Evolutionary conservation across 2,113 vertebrate species (phyloP).

Genomic region (Centropus unirufus): DNA sequence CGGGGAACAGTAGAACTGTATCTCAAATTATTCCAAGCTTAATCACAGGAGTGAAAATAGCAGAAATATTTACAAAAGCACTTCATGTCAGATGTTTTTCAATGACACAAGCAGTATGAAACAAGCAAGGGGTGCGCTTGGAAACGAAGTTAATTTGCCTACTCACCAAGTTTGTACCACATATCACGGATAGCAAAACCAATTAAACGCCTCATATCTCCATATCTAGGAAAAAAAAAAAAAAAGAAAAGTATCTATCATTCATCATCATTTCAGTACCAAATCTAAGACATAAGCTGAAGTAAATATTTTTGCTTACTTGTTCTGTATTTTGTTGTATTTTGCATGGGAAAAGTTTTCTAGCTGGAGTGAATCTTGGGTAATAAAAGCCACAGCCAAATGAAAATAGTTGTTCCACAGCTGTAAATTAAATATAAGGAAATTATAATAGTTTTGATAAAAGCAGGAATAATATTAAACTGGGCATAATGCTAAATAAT

Average conservation of each 20-base stretch:
- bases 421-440: conserved; percentile 77
- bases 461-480: conserved; percentile 49
- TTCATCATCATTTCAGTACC: neutral
- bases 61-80: neutral
- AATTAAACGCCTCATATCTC: conserved; percentile 94
- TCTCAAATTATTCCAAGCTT: neutral
- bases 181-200: conserved; percentile 97
- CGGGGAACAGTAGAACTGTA: neutral
- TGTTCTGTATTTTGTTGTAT: conserved; percentile 93
- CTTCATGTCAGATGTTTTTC: neutral
- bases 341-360: conserved; percentile 95
- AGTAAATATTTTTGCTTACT: conserved; percentile 77
- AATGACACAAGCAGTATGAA: neutral
- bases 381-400: conserved; percentile 98
- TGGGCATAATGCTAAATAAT: conserved; percentile 69
- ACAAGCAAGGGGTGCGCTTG: neutral
- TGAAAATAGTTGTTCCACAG: conserved; percentile 99
- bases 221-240: conserved; percentile 76
- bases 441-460: conserved; percentile 44
- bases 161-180: conserved; percentile 97
- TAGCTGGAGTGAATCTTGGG: conserved; percentile 96
- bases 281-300: neutral
- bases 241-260: neutral
- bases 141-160: neutral
- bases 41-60: neutral